phyloP scores from a whole-genome alignment of 2,888 invertebrate genomes.

The Torymus auratus region DNA sequence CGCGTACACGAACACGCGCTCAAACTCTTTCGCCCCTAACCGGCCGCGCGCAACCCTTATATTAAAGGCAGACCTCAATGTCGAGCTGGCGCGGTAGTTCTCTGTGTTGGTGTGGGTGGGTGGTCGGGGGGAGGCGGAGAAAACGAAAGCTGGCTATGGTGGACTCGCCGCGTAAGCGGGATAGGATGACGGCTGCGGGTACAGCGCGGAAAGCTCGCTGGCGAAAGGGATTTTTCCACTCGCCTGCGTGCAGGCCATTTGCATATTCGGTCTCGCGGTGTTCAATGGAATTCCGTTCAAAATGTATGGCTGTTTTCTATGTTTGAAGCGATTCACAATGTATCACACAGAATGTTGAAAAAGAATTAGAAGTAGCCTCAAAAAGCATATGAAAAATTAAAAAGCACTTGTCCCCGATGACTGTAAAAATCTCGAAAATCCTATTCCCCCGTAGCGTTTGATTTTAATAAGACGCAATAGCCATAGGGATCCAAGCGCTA shows the following conservation, averaged over 20 bases:
- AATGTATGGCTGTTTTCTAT: too few species aligned
- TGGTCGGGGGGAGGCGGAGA: constrained; percentile 48
- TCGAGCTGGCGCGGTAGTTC: constrained; percentile 61
- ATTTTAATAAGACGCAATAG: constrained; percentile 22
- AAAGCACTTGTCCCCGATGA: too few species aligned
- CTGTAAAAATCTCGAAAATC: too few species aligned
- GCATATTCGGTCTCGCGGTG: constrained; percentile 9
- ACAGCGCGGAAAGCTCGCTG: constrained; percentile 11
- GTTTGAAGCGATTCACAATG: too few species aligned
- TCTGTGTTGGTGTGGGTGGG: constrained; percentile 20
- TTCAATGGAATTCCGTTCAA: neutral
- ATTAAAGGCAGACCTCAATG: constrained; percentile 66
- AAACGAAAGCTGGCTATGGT: constrained; percentile 58
- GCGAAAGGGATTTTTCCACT: constrained; percentile 31
- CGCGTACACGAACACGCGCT: constrained; percentile 48
- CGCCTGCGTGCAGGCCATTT: constrained; percentile 4
- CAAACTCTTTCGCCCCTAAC: constrained; percentile 49
- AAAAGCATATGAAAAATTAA: too few species aligned
- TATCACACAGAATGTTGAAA: too few species aligned
- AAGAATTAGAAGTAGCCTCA: too few species aligned
- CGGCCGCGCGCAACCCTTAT: constrained; percentile 73
- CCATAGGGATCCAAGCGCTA: neutral
- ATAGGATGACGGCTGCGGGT: constrained; percentile 15
- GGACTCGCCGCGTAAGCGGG: constrained; percentile 2
- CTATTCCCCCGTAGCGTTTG: neutral